Percentiles rank a stretch among this genome's conserved stretches.
These are phyloP conservation scores for Sinelater perroti DNA, from an alignment of 2,888 invertebrate species.

Conservation along the genomic window DNA sequence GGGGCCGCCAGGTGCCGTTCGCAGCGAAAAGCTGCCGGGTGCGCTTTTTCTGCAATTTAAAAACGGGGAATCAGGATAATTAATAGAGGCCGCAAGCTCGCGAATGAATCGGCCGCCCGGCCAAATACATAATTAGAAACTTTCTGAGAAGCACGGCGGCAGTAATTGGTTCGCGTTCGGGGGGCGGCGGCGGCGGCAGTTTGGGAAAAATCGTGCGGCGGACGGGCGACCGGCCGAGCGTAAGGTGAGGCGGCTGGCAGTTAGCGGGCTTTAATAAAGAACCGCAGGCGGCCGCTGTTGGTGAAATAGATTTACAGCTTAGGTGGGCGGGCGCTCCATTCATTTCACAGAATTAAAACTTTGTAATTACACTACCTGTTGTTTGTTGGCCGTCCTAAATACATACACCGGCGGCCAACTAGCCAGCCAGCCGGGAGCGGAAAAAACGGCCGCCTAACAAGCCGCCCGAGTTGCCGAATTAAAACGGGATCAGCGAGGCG, in stretches of 20 bases:
- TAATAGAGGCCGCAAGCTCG: not conserved
- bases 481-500: conserved; percentile 2
- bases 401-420: conserved; percentile 24
- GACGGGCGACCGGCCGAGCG: conserved; percentile 30
- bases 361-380: conserved; percentile 43
- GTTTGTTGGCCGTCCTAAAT: conserved; percentile 39
- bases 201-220: conserved; percentile 30
- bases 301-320: conserved; percentile 39
- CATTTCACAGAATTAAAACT: conserved; percentile 43
- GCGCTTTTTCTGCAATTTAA: conserved; percentile 3
- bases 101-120: conserved; percentile 6
- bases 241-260: conserved; percentile 35
- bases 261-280: conserved; percentile 38
- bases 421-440: not conserved
- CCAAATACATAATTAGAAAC: not conserved
- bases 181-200: conserved; percentile 11
- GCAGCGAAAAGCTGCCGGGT: conserved; percentile 12
- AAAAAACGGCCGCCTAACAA: not conserved
- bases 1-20: conserved; percentile 13
- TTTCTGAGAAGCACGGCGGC: conserved; percentile 12
- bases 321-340: conserved; percentile 35
- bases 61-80: not conserved
- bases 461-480: not conserved
- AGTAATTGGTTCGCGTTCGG: conserved; percentile 6
- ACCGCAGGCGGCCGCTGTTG: conserved; percentile 40